Base-by-base conservation (phyloP, 2,888 invertebrate species). In the Drosophila pseudotalamancana region DNA sequence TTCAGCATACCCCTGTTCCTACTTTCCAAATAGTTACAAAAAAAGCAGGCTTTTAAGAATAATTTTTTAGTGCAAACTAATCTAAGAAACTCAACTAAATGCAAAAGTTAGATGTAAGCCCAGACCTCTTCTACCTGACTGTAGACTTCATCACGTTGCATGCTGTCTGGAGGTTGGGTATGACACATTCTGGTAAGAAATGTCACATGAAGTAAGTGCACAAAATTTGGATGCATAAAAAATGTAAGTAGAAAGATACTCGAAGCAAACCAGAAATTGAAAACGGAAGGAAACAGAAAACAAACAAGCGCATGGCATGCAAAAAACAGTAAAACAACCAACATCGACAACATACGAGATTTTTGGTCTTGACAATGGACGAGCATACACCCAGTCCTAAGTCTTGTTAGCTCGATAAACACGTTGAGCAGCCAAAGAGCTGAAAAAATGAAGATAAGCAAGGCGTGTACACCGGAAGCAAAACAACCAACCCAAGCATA, bases 251-350 rank as follows among this genome's bases (percentile, higher is more conserved):
- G 43, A 31, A 59, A 31, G 55, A 42, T 27, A 43, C 54, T 68
- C 42, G 46, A 45, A 64, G 59, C 63, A 21, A 65, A 71, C 73
- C 74, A 82, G 80, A 84, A 84, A 82, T 84, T 78, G 76, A 76
- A 82, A 81, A 64, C 82, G 81, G 81, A 82, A 81, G 81, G 81
- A 82, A 81, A 46, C 72, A 75, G 63, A 83, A 77, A 77, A 79
- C 84, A 83, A 80, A 76, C 78, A 83, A 81, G 84, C 76, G 78
- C 86, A 78, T 78, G 86, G 83, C 82, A 83, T 83, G 82, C 82
- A 86, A 80, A 86, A 70, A 63, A 69, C 55, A 68, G 65, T 59
- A 73, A 80, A 72, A 74, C 65, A 77, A 72, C 54, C 46, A 45
- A 19, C 31, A 40, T 40, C 16, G 32, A 25, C 23, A 37, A 39